A percentile compares a stretch with the other conserved stretches of the same genome.
Evolutionary conservation across 92 coral and sea anemone genomes (phyloP).

Genomic region (Epizoanthus fatuus): DNA sequence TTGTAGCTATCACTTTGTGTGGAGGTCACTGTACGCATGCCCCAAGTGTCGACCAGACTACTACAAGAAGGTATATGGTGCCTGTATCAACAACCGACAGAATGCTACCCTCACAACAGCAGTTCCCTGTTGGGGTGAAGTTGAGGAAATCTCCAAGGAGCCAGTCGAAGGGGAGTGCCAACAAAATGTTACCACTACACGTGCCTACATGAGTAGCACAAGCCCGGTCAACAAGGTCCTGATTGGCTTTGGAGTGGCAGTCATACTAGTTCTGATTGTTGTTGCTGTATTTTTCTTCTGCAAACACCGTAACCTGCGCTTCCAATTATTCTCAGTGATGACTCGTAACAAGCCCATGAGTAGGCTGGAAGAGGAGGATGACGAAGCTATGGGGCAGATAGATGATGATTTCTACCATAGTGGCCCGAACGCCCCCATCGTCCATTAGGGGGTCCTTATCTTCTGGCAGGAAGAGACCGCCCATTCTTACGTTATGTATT

Average conservation of each 20-base stretch:
- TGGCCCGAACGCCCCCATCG: constrained; percentile 23
- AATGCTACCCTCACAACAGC: constrained; percentile 58
- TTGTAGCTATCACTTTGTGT: constrained; percentile 69
- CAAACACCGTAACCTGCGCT: constrained; percentile 80
- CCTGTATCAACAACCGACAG: constrained; percentile 74
- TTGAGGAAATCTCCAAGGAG: constrained; percentile 26
- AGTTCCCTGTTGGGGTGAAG: constrained; percentile 82
- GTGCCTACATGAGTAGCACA: not conserved
- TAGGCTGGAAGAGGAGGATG: constrained; percentile 79
- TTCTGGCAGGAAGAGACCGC: not conserved
- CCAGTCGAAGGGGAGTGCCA: constrained; percentile 4
- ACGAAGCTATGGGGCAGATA: constrained; percentile 72
- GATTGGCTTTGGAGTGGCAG: constrained; percentile 85
- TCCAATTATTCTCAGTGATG: constrained; percentile 67
- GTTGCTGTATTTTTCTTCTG: constrained; percentile 79
- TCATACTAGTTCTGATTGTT: constrained; percentile 61
- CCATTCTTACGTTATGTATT: not conserved
- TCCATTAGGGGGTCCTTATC: constrained; percentile 12
- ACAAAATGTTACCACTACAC: not conserved
- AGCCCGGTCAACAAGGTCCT: constrained; percentile 68
- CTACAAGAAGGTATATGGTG: constrained; percentile 58
- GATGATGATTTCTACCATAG: constrained; percentile 66
- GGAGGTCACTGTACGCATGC: constrained; percentile 92
- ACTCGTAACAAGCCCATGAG: constrained; percentile 92
- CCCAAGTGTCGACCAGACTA: constrained; percentile 78